These are phyloP conservation scores for Grallaria varia DNA, from an alignment of 2,113 vertebrate species.

Conservation along the genomic window DNA sequence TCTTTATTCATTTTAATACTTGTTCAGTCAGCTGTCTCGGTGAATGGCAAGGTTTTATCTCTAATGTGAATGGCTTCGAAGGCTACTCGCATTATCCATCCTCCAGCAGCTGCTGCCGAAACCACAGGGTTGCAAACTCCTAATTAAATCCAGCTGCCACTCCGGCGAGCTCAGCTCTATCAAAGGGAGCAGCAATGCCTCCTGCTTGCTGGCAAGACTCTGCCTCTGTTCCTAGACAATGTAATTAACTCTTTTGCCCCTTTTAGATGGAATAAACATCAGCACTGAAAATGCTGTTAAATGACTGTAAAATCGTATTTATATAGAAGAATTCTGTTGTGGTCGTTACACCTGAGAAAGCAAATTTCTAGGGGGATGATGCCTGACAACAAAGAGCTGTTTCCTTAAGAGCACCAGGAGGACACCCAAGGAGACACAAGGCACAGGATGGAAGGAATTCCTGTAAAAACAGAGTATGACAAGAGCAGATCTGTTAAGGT, in stretches of 20 bases:
- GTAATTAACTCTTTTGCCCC: constrained; percentile 78
- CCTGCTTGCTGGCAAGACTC: constrained; percentile 57
- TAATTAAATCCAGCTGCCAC: constrained; percentile 81
- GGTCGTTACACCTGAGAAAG: constrained; percentile 5
- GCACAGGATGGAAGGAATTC: neutral
- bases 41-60: constrained; percentile 80
- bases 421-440: neutral
- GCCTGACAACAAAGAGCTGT: neutral
- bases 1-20: constrained; percentile 77
- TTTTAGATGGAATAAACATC: constrained; percentile 68
- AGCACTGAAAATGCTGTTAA: constrained; percentile 58
- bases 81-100: constrained; percentile 74
- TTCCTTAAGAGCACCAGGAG: neutral
- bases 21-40: constrained; percentile 71
- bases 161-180: constrained; percentile 63
- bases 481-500: too few species aligned
- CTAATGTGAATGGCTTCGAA: constrained; percentile 70
- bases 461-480: neutral
- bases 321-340: neutral
- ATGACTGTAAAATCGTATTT: constrained; percentile 44
- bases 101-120: constrained; percentile 74
- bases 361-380: neutral
- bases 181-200: constrained; percentile 66
- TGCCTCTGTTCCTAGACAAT: constrained; percentile 67
- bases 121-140: constrained; percentile 71